Conservation (phyloP, 2,113 vertebrate genomes). For the Empidonax traillii region DNA sequence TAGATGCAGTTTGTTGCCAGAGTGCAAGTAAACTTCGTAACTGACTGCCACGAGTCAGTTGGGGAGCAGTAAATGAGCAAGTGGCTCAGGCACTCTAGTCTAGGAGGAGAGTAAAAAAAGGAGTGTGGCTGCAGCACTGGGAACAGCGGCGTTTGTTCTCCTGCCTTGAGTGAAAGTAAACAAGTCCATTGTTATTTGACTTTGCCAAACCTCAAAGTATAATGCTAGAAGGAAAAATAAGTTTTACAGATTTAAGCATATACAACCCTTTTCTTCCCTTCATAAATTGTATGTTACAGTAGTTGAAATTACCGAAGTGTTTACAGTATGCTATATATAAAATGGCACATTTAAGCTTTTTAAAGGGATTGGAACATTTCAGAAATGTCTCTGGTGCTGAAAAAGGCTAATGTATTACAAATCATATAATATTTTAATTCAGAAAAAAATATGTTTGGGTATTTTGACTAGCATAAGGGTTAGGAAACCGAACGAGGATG, state of each 20-base stretch:
- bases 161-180: conserved; percentile 34
- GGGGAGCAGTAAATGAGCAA: conserved; percentile 8
- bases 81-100: conserved; percentile 43
- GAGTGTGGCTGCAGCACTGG: conserved; percentile 22
- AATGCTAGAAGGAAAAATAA: conserved; percentile 49
- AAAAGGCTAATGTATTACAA: conserved; percentile 62
- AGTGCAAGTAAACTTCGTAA: no score
- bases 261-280: conserved; percentile 31
- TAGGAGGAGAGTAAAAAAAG: conserved; percentile 49
- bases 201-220: conserved; percentile 21
- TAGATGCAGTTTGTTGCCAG: conserved; percentile 45
- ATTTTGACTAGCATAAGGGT: conserved; percentile 41
- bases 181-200: conserved; percentile 15
- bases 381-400: conserved; percentile 54
- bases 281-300: conserved; percentile 28
- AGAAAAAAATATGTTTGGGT: conserved; percentile 43
- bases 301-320: conserved; percentile 3
- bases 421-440: conserved; percentile 61
- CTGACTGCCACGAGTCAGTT: no score
- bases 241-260: conserved; percentile 20
- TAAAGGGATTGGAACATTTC: conserved; percentile 8
- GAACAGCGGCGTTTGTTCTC: background rate
- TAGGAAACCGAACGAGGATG: conserved; percentile 46
- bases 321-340: conserved; percentile 40
- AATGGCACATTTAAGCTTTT: conserved; percentile 60